Percentiles rank a stretch among this genome's conserved stretches.
These are phyloP conservation scores for Listronotus bonariensis DNA, from an alignment of 1,140 invertebrate genomes.

Conservation along the genomic window DNA sequence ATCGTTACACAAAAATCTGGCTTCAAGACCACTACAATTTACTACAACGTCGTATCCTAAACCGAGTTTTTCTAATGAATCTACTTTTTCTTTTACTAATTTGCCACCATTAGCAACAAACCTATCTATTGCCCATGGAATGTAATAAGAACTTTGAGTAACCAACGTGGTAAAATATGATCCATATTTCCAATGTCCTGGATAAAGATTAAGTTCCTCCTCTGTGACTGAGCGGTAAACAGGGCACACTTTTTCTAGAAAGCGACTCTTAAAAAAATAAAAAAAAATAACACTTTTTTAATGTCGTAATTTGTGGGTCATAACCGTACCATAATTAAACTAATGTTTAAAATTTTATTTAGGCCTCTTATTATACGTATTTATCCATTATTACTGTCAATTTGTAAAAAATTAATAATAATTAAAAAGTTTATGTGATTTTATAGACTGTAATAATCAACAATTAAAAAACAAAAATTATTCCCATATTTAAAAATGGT, in stretches of 20 bases:
- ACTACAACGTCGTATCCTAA: conserved; percentile 77
- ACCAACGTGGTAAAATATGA: conserved; percentile 78
- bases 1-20: conserved; percentile 78
- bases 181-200: conserved; percentile 79
- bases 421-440: too few species aligned
- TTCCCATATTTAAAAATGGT: too few species aligned
- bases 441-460: too few species aligned
- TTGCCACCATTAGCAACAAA: conserved; percentile 64
- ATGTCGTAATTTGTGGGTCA: too few species aligned
- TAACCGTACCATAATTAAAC: too few species aligned
- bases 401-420: too few species aligned
- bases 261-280: conserved; percentile 65
- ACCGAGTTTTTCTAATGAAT: conserved; percentile 65
- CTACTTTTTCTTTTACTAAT: conserved; percentile 62
- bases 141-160: conserved; percentile 71
- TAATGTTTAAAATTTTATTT: too few species aligned
- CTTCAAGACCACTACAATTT: conserved; percentile 87
- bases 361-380: too few species aligned
- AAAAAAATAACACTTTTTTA: not conserved
- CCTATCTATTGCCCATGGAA: conserved; percentile 74
- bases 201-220: conserved; percentile 72
- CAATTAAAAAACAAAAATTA: too few species aligned
- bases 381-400: too few species aligned
- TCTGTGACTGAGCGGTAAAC: conserved; percentile 71
- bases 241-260: conserved; percentile 75